Evolutionary conservation across 2,113 vertebrate genomes (phyloP).

Genomic region (Antechinus stuartii): DNA sequence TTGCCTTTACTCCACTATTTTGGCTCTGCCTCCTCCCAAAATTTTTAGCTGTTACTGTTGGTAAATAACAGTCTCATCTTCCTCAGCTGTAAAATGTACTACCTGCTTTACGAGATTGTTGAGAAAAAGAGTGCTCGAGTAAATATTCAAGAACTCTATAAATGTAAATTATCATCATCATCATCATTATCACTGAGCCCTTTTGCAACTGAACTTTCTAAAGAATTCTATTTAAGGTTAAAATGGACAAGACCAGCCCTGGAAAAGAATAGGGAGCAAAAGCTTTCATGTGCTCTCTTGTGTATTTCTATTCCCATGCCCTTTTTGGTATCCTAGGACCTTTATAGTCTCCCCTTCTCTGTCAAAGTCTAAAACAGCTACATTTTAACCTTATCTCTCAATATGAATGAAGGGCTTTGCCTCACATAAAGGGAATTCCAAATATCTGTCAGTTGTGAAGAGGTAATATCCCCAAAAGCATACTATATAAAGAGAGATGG

Average conservation of each 20-base stretch:
- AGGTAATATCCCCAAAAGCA: slow-evolving; percentile 4
- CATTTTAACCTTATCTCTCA: background rate
- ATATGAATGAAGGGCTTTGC: background rate
- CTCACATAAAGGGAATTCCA: slow-evolving; percentile 1
- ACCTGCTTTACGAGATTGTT: background rate
- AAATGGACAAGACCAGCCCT: background rate
- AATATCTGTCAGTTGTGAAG: background rate
- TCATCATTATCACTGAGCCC: background rate
- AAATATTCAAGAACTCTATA: background rate
- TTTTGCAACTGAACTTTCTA: background rate
- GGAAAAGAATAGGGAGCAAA: background rate
- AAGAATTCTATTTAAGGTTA: background rate
- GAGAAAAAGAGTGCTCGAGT: background rate
- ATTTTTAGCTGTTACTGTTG: background rate
- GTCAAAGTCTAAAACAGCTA: background rate
- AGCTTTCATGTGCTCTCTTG: background rate
- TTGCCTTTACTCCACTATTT: no score
- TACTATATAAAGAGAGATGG: background rate
- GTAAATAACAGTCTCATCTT: background rate
- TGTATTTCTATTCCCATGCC: background rate
- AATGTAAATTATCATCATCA: background rate
- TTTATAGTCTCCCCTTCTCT: background rate
- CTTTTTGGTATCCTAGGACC: background rate
- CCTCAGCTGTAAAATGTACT: background rate
- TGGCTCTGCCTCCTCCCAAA: no score